These are phyloP conservation scores for Ypsolopha sequella DNA, from an alignment of 2,888 invertebrate species.

Conservation along the genomic window DNA sequence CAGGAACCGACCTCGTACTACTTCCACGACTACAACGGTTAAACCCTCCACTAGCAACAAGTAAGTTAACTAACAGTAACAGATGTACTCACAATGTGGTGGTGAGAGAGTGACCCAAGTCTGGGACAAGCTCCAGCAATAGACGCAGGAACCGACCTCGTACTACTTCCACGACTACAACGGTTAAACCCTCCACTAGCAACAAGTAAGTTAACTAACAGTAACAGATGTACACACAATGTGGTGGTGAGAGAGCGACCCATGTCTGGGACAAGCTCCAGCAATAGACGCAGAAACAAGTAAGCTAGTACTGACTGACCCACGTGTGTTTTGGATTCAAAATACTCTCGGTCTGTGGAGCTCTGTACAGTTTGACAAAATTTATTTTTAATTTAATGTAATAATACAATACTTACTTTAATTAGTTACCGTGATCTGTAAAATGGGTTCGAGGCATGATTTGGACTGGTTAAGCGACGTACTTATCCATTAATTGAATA, in stretches of 20 bases:
- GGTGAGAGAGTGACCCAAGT: slow-evolving; percentile 26
- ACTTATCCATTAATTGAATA: too few relatives aligned
- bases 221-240: slow-evolving; percentile 34
- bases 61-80: slow-evolving; percentile 17
- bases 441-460: too few relatives aligned
- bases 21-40: slow-evolving; percentile 55
- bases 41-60: slow-evolving; percentile 46
- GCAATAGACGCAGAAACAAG: slow-evolving; percentile 20
- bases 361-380: too few relatives aligned
- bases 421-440: too few relatives aligned
- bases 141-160: slow-evolving; percentile 45
- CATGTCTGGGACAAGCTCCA: slow-evolving; percentile 25
- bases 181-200: too few relatives aligned
- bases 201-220: background rate
- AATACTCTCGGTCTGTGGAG: slow-evolving; percentile 9
- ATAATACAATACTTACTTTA: too few relatives aligned
- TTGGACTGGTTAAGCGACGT: too few relatives aligned
- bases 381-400: too few relatives aligned
- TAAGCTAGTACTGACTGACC: too few relatives aligned
- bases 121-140: slow-evolving; percentile 37
- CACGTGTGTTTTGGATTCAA: too few relatives aligned
- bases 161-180: slow-evolving; percentile 55
- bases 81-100: slow-evolving; percentile 39
- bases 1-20: slow-evolving; percentile 50
- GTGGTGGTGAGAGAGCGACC: slow-evolving; percentile 29